phyloP scores from a whole-genome alignment of 2,113 vertebrate genomes.

The Poeciliopsis occidentalis region DNA sequence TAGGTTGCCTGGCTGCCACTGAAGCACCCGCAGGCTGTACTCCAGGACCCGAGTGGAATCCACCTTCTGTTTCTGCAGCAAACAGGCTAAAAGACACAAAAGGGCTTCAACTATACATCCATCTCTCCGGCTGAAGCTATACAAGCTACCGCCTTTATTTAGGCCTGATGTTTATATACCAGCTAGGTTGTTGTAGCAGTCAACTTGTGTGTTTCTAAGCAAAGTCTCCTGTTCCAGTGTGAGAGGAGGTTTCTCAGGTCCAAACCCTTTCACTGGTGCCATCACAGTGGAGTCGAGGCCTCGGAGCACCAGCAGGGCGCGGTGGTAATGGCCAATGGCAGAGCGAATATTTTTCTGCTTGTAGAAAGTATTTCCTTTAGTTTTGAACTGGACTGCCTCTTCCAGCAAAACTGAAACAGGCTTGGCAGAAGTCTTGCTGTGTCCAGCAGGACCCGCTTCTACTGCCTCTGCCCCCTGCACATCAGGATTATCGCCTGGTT shows the following conservation, averaged over 20 bases:
- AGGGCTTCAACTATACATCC: neutral
- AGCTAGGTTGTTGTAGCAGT: constrained; percentile 93
- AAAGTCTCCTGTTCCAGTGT: constrained; percentile 77
- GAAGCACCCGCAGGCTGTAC: constrained; percentile 87
- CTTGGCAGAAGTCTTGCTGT: constrained; percentile 3
- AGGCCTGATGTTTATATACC: constrained; percentile 72
- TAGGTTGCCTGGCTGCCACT: constrained; percentile 80
- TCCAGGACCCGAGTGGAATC: constrained; percentile 87
- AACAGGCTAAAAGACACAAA: constrained; percentile 80
- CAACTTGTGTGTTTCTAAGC: constrained; percentile 83
- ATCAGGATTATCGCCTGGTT: constrained; percentile 19
- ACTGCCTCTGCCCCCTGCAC: constrained; percentile 20
- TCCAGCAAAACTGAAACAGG: constrained; percentile 74
- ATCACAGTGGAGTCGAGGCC: constrained; percentile 82
- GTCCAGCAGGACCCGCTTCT: constrained; percentile 29
- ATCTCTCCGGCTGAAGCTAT: neutral
- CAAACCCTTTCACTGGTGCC: constrained; percentile 76
- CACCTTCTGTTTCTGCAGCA: constrained; percentile 85
- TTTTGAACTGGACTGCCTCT: constrained; percentile 83
- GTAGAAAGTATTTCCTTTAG: constrained; percentile 85
- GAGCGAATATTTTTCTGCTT: constrained; percentile 83
- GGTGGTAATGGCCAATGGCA: constrained; percentile 89
- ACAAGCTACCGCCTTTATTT: neutral
- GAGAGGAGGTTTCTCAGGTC: constrained; percentile 71
- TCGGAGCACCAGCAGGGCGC: constrained; percentile 86